Conservation (phyloP, 1,140 invertebrate species). For the Pararge aegeria region DNA sequence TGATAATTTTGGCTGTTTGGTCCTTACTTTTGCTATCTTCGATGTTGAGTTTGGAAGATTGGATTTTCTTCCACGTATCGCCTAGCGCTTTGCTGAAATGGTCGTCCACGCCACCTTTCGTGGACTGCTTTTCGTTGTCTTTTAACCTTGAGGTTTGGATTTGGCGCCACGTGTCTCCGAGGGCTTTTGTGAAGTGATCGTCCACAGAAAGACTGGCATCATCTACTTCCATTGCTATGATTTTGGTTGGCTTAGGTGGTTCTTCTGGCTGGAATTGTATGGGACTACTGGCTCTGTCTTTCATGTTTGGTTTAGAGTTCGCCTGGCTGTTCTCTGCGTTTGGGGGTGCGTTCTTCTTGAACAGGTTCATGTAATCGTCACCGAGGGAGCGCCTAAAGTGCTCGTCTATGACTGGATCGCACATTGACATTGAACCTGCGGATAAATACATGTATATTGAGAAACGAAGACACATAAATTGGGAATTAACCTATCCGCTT, state of each 20-base stretch:
- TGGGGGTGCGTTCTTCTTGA: constrained; percentile 80
- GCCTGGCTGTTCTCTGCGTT: constrained; percentile 51
- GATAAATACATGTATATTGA: constrained; percentile 26
- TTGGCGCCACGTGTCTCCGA: constrained; percentile 96
- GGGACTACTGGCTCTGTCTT: constrained; percentile 73
- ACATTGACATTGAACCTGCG: constrained; percentile 84
- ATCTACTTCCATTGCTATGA: constrained; percentile 76
- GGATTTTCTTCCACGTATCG: constrained; percentile 94
- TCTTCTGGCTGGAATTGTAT: constrained; percentile 69
- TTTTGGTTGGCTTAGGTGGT: constrained; percentile 59
- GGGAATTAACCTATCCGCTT: too few species aligned
- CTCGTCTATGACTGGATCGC: constrained; percentile 96
- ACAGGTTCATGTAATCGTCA: constrained; percentile 91
- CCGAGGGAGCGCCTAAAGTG: constrained; percentile 96
- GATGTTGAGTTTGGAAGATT: constrained; percentile 68
- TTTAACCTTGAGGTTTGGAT: constrained; percentile 83
- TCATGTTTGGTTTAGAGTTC: constrained; percentile 71
- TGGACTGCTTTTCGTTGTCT: constrained; percentile 49
- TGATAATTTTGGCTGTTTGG: constrained; percentile 68
- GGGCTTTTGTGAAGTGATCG: constrained; percentile 97
- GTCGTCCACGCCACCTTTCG: constrained; percentile 89
- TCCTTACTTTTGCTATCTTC: constrained; percentile 58
- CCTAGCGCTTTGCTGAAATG: constrained; percentile 98
- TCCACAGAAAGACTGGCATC: constrained; percentile 86
- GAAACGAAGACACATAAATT: too few species aligned